Evolutionary conservation across 30 jellyfish, hydroid and myxozoan species (phyloP).

Genomic region (Cassiopea andromeda): DNA sequence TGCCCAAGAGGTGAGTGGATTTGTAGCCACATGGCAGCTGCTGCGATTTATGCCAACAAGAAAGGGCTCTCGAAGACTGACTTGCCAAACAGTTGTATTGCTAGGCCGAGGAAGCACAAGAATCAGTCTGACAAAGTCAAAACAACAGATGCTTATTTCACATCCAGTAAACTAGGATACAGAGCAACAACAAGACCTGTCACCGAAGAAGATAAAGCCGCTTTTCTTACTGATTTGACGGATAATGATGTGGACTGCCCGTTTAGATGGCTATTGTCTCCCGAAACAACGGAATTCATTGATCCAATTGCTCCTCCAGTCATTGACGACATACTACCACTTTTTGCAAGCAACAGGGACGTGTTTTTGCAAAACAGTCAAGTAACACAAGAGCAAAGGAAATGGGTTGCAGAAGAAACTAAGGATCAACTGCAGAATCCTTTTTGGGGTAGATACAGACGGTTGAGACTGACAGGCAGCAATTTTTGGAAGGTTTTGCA

Average conservation of each 20-base stretch:
- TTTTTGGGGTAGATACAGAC: constrained; percentile 1
- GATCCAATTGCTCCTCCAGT: constrained; percentile 47
- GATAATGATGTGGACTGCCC: constrained; percentile 49
- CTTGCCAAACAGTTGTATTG: background rate
- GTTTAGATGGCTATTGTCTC: constrained; percentile 44
- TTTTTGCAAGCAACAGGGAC: constrained; percentile 22
- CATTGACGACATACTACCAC: constrained; percentile 28
- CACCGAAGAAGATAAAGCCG: constrained; percentile 27
- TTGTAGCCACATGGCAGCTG: constrained; percentile 13
- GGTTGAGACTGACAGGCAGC: constrained; percentile 24
- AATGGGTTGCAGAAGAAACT: background rate
- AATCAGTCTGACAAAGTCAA: constrained; percentile 7
- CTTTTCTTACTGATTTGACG: constrained; percentile 12
- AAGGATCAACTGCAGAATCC: background rate
- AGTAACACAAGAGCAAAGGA: constrained; percentile 15
- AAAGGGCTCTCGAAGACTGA: background rate
- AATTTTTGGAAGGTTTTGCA: constrained; percentile 14
- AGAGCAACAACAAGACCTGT: constrained; percentile 31
- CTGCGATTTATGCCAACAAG: constrained; percentile 1
- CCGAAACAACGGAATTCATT: constrained; percentile 6
- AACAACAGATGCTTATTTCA: constrained; percentile 19
- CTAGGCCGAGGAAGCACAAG: background rate
- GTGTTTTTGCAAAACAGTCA: background rate
- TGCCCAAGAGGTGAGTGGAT: background rate
- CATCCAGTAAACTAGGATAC: constrained; percentile 25